Base-by-base conservation (phyloP, 2,797 vertebrate species). In the Pseudochirops corinnae region DNA sequence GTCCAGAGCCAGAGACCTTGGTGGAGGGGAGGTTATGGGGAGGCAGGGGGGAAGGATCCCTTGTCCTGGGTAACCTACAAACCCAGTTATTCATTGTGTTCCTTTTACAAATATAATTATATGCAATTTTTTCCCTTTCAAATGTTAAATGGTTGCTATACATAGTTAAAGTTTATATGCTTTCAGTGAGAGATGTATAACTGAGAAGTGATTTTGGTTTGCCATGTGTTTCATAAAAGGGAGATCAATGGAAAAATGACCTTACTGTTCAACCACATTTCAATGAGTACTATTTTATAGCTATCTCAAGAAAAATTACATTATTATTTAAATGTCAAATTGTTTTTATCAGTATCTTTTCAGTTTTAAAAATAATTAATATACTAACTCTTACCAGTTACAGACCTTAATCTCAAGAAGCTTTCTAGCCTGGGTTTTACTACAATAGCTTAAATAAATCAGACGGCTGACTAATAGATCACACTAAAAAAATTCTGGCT, bases 271-370 rank as follows among this genome's bases (percentile, higher is more conserved):
- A 90, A 82, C 24, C 55, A 46, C 90, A 94, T 92, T 93, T 92
- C 62, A 12, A 9, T 91, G 57, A n/a, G 1, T 90, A 28, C 2
- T 90, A 91, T 26, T 95, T 94, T 26, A 55, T 46, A 94, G 1
- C 0, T 33, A 52, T 93, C 93, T 56, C 29, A 96, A 96, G 58
- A 92, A 56, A 90, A 67, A 95, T 55, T 46, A 90, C 33, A 82
- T 33, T 16, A 2, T 14, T 55, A 93, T 95, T 93, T 57, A 94
- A 96, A 97, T 74, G 55, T 90, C 95, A 93, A 52, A 95, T 94
- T 67, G 96, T 92, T 90, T 46, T 26, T 0, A 93, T 55, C 9
- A 56, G 56, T 87, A 58, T 90, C 62, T 94, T 62, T 92, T 93
- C 5, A 5, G 50, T 5, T 52, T 52, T 52, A 52, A 52, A 52